phyloP scores from a whole-genome alignment of 2,113 vertebrate species.

The Chaetodon auriga region DNA sequence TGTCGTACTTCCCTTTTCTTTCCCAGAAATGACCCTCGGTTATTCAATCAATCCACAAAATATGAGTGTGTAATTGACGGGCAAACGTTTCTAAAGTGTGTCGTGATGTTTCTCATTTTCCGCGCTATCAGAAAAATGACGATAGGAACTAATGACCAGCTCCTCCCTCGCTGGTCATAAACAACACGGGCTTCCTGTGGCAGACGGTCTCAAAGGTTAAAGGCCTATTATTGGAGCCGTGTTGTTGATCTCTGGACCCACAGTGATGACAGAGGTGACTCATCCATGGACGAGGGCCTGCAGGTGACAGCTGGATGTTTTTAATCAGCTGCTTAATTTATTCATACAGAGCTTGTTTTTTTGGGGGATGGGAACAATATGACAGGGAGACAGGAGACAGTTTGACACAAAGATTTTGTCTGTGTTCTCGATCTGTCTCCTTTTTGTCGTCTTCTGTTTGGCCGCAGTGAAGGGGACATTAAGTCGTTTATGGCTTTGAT shows the following conservation, averaged over 20 bases:
- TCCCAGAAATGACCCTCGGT: background rate
- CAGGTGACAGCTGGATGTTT: constrained; percentile 38
- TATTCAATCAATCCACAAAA: background rate
- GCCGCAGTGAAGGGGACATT: constrained; percentile 9
- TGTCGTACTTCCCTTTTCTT: background rate
- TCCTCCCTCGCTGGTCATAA: constrained; percentile 36
- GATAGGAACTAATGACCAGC: constrained; percentile 36
- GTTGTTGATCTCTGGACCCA: constrained; percentile 3
- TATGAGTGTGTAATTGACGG: background rate
- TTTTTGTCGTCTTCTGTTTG: background rate
- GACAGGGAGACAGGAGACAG: constrained; percentile 14
- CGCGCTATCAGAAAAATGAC: constrained; percentile 25
- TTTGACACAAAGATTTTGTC: background rate
- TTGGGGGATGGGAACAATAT: constrained; percentile 1
- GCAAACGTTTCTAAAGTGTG: background rate
- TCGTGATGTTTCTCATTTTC: constrained; percentile 1
- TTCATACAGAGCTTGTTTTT: background rate
- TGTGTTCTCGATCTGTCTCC: background rate
- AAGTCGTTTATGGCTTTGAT: background rate
- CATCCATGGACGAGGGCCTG: background rate
- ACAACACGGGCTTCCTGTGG: constrained; percentile 14
- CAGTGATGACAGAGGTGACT: constrained; percentile 29
- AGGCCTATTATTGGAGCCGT: constrained; percentile 49
- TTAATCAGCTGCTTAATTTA: constrained; percentile 47
- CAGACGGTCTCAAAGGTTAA: constrained; percentile 75